phyloP scores from a whole-genome alignment of 2,113 vertebrate species.

The Glareola pratincola region DNA sequence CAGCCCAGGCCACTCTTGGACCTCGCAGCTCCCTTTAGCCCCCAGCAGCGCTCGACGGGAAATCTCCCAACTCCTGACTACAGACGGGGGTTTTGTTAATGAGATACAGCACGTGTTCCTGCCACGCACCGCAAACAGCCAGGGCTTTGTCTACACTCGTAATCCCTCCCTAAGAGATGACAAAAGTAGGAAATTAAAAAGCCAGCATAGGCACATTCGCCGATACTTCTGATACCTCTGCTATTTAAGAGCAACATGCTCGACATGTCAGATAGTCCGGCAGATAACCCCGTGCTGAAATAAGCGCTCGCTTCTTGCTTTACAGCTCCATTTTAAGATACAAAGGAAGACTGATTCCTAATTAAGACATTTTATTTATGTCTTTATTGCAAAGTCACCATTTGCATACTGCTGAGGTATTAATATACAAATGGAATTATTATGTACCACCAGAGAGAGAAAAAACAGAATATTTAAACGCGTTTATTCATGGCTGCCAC shows the following conservation, averaged over 20 bases:
- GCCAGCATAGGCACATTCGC: conserved; percentile 30
- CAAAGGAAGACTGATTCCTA: background rate
- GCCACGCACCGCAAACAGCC: conserved; percentile 11
- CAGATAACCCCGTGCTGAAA: background rate
- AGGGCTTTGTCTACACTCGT: conserved; percentile 26
- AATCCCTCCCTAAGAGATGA: conserved; percentile 42
- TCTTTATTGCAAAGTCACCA: background rate
- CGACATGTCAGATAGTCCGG: background rate
- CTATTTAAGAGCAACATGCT: background rate
- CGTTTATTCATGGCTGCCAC: background rate
- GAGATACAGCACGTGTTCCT: conserved; percentile 35
- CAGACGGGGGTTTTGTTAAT: background rate
- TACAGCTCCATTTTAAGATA: background rate
- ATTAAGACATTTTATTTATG: background rate
- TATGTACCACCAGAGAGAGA: background rate
- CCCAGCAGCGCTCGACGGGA: background rate
- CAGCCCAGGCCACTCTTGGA: rapidly evolving
- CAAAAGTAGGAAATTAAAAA: conserved; percentile 54
- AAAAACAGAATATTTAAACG: background rate
- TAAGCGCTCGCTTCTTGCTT: background rate
- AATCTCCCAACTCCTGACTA: background rate
- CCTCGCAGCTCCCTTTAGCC: background rate
- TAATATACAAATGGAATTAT: background rate
- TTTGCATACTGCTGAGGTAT: background rate
- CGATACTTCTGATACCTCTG: background rate